phyloP scores from a whole-genome alignment of 2,797 vertebrate genomes.

The Brachymystax lenok region DNA sequence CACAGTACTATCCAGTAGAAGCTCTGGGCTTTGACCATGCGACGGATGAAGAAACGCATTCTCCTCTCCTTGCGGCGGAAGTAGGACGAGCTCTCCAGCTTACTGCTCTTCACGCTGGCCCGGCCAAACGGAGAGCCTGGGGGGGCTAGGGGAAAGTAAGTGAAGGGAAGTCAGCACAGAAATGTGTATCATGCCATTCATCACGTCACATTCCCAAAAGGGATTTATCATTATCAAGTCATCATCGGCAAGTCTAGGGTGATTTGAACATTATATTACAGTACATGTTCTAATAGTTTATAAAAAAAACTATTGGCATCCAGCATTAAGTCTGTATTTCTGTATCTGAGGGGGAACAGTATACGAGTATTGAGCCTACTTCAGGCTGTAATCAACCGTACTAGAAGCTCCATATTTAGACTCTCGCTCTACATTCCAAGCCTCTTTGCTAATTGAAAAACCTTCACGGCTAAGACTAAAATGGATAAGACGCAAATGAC shows the following conservation, averaged over 20 bases:
- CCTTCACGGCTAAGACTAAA: neutral
- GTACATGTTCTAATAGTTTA: neutral
- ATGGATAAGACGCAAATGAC: too few relatives aligned
- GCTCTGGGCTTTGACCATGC: slow-evolving; percentile 94
- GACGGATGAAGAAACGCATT: slow-evolving; percentile 93
- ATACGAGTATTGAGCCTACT: neutral
- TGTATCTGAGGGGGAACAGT: neutral
- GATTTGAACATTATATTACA: too few relatives aligned
- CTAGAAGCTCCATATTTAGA: too few relatives aligned
- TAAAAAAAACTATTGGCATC: neutral
- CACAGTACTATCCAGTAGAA: slow-evolving; percentile 97
- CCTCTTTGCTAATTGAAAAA: neutral
- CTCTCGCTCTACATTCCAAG: neutral
- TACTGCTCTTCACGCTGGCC: slow-evolving; percentile 88
- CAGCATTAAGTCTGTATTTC: neutral
- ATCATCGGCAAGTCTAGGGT: too few relatives aligned
- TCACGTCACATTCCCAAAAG: too few relatives aligned
- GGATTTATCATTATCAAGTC: neutral
- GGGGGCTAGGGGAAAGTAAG: slow-evolving; percentile 52
- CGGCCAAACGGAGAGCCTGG: slow-evolving; percentile 91
- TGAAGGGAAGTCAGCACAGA: slow-evolving; percentile 19
- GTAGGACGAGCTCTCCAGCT: slow-evolving; percentile 90
- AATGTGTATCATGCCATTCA: too few relatives aligned
- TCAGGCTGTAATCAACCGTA: slow-evolving; percentile 1
- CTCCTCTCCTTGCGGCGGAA: slow-evolving; percentile 93